Evolutionary conservation across 2,888 invertebrate genomes (phyloP).

Genomic region (Meliscaeva auricollis): DNA sequence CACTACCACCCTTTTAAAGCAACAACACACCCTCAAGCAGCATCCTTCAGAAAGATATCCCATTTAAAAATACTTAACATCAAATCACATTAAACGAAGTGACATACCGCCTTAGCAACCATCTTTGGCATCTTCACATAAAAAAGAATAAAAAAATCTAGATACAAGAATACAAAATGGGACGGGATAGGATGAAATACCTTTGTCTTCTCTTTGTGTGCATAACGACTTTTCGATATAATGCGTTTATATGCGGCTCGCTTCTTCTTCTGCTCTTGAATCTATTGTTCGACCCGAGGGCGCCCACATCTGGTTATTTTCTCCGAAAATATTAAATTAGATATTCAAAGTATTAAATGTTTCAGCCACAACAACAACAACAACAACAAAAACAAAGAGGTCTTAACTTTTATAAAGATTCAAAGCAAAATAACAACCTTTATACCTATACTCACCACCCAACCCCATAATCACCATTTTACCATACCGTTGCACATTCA

Average conservation of each 20-base stretch:
- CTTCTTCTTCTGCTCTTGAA: neutral
- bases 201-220: slow-evolving; percentile 63
- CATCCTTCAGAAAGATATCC: slow-evolving; percentile 60
- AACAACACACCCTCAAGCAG: slow-evolving; percentile 24
- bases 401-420: slow-evolving; percentile 19
- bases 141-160: neutral
- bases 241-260: slow-evolving; percentile 68
- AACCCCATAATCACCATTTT: slow-evolving; percentile 11
- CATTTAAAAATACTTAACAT: slow-evolving; percentile 73
- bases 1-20: neutral
- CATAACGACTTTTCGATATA: slow-evolving; percentile 70
- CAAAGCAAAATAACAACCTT: slow-evolving; percentile 51
- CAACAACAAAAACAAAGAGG: slow-evolving; percentile 38
- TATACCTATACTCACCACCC: neutral
- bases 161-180: neutral
- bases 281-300: slow-evolving; percentile 38
- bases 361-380: slow-evolving; percentile 31
- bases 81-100: slow-evolving; percentile 74
- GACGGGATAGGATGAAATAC: slow-evolving; percentile 29
- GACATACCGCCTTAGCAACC: slow-evolving; percentile 61
- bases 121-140: slow-evolving; percentile 53
- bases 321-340: slow-evolving; percentile 58
- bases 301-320: neutral
- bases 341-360: slow-evolving; percentile 62
- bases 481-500: slow-evolving; percentile 40